phyloP scores from a whole-genome alignment of 2,888 invertebrate species.

The Xestoiulus laeticollis region DNA sequence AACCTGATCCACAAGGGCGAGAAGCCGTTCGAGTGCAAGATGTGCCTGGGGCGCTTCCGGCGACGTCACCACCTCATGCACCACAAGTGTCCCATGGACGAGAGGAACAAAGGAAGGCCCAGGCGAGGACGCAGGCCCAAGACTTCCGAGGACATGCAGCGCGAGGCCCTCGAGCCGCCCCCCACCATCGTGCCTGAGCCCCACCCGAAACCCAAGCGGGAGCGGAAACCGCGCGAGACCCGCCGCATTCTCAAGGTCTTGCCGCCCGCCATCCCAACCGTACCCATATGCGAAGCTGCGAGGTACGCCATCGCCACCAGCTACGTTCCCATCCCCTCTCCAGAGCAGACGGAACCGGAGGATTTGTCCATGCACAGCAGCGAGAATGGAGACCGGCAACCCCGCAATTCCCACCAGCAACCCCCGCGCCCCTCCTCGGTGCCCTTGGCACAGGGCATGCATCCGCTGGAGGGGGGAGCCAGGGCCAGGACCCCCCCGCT shows the following conservation, averaged over 20 bases:
- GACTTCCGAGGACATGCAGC: constrained; percentile 50
- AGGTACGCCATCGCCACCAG: constrained; percentile 4
- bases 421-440: constrained; percentile 46
- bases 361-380: constrained; percentile 76
- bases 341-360: constrained; percentile 89
- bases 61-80: constrained; percentile 86
- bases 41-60: constrained; percentile 82
- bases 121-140: constrained; percentile 59
- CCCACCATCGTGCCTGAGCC: constrained; percentile 44
- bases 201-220: constrained; percentile 59
- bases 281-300: background rate
- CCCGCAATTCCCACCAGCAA: background rate
- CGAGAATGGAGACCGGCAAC: constrained; percentile 55
- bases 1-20: constrained; percentile 88
- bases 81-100: constrained; percentile 76
- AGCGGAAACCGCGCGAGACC: constrained; percentile 68
- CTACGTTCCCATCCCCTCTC: constrained; percentile 42
- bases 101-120: constrained; percentile 59
- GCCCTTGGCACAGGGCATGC: constrained; percentile 7
- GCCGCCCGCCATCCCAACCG: constrained; percentile 61
- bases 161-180: constrained; percentile 47
- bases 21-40: constrained; percentile 84
- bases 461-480: background rate
- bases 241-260: constrained; percentile 66
- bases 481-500: constrained; percentile 57